Conservation (phyloP, 2,113 vertebrate genomes). For the Muntiacus reevesi region DNA sequence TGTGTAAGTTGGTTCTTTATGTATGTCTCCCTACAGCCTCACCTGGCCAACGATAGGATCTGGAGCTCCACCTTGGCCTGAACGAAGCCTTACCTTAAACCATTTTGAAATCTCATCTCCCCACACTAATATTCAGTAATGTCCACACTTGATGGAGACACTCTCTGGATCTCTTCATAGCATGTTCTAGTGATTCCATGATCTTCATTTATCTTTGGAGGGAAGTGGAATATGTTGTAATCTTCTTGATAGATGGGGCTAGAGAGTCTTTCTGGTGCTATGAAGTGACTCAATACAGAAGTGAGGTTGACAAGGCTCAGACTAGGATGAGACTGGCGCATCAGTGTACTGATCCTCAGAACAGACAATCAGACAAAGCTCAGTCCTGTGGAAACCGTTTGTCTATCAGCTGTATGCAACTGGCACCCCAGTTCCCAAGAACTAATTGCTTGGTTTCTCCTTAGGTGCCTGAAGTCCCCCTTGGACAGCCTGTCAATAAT, state of each 20-base stretch:
- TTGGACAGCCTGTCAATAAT: background rate
- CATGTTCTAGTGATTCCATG: background rate
- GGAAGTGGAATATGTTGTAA: background rate
- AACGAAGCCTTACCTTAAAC: background rate
- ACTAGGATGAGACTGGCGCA: background rate
- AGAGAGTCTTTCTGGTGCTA: background rate
- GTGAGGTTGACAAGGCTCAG: background rate
- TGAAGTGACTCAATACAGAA: background rate
- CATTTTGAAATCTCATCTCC: background rate
- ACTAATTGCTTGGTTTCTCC: background rate
- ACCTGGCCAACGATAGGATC: background rate
- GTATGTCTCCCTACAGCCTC: background rate
- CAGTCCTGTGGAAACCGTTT: background rate
- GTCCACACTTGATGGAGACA: too few species aligned
- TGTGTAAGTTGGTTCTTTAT: background rate
- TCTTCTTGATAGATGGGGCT: background rate
- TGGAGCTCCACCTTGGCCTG: background rate
- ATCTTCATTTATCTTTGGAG: background rate
- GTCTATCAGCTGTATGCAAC: too few species aligned
- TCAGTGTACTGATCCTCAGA: background rate
- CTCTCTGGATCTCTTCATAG: background rate
- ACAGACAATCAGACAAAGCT: fast-evolving
- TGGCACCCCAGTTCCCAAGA: too few species aligned
- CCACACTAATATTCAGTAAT: too few species aligned
- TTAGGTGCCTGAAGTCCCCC: background rate